Evolutionary conservation across 2,888 invertebrate genomes (phyloP), one percentile per base, ranked within the genome.

Genomic region (Diabrotica balteata): DNA sequence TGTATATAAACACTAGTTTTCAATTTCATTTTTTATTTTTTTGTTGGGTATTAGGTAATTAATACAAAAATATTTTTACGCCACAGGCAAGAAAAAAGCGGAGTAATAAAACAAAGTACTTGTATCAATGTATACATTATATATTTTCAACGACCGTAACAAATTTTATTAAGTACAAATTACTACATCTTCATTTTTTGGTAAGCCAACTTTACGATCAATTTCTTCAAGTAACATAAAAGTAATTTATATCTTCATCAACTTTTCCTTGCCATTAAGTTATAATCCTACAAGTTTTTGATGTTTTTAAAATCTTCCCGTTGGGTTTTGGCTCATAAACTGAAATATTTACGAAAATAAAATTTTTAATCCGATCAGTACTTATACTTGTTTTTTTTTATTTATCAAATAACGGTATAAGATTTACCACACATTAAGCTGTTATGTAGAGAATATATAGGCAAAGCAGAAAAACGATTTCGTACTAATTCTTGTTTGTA

Each of bases 211-310:
- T 57, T 57, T 57, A 57, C 55, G 55, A 45, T 57, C 55, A 11
- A 57, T 57, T 44, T 57, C 11, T 9, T 11, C 43, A 17, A 44
- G 44, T 11, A 57, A 11, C 8, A 57, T 57, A 45, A 57, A 57
- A 9, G 17, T 44, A 44, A 57, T 57, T 57, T 57, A 57, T 57
- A 57, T 57, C 55, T 57, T 57, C 8, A 57, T 44, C 55, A 57
- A 44, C 17, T 7, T 45, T 57, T 43, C 44, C 17, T 45, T 45
- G 55, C 8, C n/a, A 57, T 57, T 44, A 57, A 57, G 17, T 57
- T 11, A 45, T 42, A n/a, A 57, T 57, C 45, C 43, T 45, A 22
- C 11, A 44, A 42, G 43, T 44, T 55, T 11, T 11, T 17, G 6
- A 11, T n/a, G n/a, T 55, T 57, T 57, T 45, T 57, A 44, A 44